Evolutionary conservation across 2,113 vertebrate genomes (phyloP).

Genomic region (Ranitomeya variabilis): DNA sequence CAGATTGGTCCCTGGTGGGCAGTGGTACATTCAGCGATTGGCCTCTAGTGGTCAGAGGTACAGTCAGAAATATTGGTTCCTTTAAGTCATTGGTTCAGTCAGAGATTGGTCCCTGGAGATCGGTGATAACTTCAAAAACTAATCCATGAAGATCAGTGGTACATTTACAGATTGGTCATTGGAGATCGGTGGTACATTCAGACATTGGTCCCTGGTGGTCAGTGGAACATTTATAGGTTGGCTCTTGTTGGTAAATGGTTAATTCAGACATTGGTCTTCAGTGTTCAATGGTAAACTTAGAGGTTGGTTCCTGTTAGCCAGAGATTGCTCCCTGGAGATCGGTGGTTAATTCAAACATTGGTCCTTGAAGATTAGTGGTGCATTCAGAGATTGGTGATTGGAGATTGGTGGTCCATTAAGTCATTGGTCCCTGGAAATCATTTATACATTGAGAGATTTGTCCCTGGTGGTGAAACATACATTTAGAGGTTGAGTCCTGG

Average conservation of each 20-base stretch:
- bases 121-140: background rate
- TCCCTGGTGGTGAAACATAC: background rate
- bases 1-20: background rate
- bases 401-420: background rate
- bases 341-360: background rate
- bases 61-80: background rate
- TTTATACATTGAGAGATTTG: background rate
- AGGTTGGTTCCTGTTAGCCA: background rate
- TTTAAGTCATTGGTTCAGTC: background rate
- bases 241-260: too few species aligned
- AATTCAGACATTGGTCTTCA: too few species aligned
- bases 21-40: background rate
- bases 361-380: too few species aligned
- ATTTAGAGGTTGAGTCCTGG: background rate
- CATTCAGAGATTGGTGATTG: background rate
- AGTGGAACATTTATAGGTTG: background rate
- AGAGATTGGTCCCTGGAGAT: background rate
- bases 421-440: background rate
- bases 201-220: background rate
- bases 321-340: background rate
- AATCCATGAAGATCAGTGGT: background rate
- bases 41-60: background rate
- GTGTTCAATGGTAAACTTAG: background rate
- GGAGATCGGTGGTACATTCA: background rate
- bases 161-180: background rate